phyloP scores from a whole-genome alignment of 2,888 invertebrate species.

The Chrysolina americana region DNA sequence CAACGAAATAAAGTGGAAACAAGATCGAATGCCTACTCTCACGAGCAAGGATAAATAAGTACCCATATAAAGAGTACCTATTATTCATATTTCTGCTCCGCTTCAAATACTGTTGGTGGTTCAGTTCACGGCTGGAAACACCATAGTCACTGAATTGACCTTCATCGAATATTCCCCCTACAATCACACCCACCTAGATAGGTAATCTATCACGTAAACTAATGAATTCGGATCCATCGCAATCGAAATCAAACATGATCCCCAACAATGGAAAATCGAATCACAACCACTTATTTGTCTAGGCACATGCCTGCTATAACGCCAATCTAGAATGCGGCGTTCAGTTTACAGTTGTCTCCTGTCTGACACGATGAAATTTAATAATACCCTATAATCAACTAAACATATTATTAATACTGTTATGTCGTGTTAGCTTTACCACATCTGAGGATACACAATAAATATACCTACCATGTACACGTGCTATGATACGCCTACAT shows the following conservation, averaged over 20 bases:
- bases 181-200: background rate
- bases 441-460: background rate
- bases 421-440: background rate
- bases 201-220: background rate
- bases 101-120: too few species aligned
- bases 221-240: background rate
- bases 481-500: too few species aligned
- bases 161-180: background rate
- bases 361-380: constrained; percentile 4
- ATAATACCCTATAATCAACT: background rate
- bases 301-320: background rate
- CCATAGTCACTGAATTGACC: too few species aligned
- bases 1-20: too few species aligned
- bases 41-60: too few species aligned
- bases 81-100: too few species aligned
- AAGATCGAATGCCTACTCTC: too few species aligned
- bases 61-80: too few species aligned
- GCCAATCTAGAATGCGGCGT: background rate
- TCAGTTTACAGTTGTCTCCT: constrained; percentile 1
- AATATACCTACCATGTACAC: background rate
- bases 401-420: constrained; percentile 2
- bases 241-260: background rate
- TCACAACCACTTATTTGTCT: background rate
- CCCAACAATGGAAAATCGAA: background rate
- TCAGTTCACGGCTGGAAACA: too few species aligned